Evolutionary conservation across 1,140 invertebrate species (phyloP), one percentile per base, ranked within the genome.

Genomic region (Colletes gigas): DNA sequence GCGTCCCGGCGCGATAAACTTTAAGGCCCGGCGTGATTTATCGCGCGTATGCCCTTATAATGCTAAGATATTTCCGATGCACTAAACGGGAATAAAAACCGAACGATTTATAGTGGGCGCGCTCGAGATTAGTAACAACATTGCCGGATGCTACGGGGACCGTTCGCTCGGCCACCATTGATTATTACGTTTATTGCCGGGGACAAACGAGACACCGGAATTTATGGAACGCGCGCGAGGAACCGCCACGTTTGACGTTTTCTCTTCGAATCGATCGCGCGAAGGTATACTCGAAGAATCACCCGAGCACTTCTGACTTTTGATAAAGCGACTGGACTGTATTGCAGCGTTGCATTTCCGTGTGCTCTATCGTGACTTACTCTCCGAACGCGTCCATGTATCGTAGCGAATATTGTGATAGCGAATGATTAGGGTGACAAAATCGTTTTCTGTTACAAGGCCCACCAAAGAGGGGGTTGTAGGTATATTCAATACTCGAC

Each of bases 21-120:
- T 79, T 85, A 85, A 84, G 76, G 57, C 69, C 55, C 21, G 19
- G n/a, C 50, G 69, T 79, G 78, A 79, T 79, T 81, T 81, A 81
- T 75, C 71, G 72, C 78, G 65, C 55, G 44, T 44, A 74, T 52
- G 72, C 78, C 70, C 78, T 74, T 74, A 81, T 73, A 75, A 75
- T 67, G 55, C 70, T 68, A 81, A 73, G 50, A 75, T 75, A 73
- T 81, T 73, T 30, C 47, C 60, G 71, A 71, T 63, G 72, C 70
- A 39, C 67, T 47, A 59, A 66, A 79, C 78, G 55, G 21, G 73
- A 30, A 30, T n/a, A 19, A 39, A 47, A 10, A 39, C 4, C 30
- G 10, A 17, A 47, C 70, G 68, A 78, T 78, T 78, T 78, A 78
- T 78, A 50, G 76, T 59, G 76, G 50, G 55, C 68, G 52, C 57